Evolutionary conservation across 2,888 invertebrate species (phyloP).

Genomic region (Orchesella flavescens): DNA sequence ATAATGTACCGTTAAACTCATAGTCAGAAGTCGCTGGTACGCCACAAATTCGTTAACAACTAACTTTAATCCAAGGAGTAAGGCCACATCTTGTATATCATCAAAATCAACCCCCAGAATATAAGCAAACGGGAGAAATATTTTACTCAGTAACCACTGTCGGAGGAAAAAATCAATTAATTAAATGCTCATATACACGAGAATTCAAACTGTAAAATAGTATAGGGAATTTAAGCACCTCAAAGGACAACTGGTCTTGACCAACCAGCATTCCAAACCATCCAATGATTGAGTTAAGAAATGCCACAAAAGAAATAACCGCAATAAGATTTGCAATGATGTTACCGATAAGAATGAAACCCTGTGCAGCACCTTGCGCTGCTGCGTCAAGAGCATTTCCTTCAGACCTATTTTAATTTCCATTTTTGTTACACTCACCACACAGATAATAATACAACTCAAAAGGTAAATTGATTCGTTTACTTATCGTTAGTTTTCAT

Average conservation of each 20-base stretch:
- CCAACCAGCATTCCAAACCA: constrained; percentile 90
- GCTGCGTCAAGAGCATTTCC: constrained; percentile 92
- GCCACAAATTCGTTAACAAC: constrained; percentile 95
- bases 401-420: constrained; percentile 79
- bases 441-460: too few relatives aligned
- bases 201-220: neutral
- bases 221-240: constrained; percentile 73
- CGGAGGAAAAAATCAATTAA: too few relatives aligned
- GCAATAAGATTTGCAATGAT: constrained; percentile 90
- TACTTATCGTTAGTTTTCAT: constrained; percentile 70
- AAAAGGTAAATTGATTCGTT: constrained; percentile 40
- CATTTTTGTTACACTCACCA: neutral
- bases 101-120: constrained; percentile 82
- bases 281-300: constrained; percentile 85
- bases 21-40: constrained; percentile 82
- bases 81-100: constrained; percentile 85
- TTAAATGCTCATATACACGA: neutral
- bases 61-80: constrained; percentile 90
- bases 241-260: constrained; percentile 76
- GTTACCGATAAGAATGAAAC: constrained; percentile 81
- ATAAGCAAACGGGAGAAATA: constrained; percentile 93
- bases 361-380: constrained; percentile 80
- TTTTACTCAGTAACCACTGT: constrained; percentile 86
- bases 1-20: constrained; percentile 63
- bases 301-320: constrained; percentile 81